These are phyloP conservation scores for Athene noctua DNA, from an alignment of 2,113 vertebrate species.

Conservation along the genomic window DNA sequence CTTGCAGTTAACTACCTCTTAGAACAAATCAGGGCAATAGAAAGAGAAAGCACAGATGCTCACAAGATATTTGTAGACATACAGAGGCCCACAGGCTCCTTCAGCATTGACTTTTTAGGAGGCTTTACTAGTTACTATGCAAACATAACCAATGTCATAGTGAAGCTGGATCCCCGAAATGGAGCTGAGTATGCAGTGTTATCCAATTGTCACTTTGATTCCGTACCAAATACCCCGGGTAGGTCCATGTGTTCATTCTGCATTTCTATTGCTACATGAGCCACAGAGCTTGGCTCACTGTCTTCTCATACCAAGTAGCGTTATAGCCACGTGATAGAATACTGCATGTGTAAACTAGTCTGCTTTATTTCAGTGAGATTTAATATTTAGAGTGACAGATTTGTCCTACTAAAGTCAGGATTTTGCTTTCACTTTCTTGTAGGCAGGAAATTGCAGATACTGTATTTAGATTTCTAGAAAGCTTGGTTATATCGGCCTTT, in stretches of 20 bases:
- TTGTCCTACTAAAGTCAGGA: background rate
- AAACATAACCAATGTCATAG: constrained; percentile 90
- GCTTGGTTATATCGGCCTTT: background rate
- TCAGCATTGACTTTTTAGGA: constrained; percentile 95
- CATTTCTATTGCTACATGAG: rapidly evolving
- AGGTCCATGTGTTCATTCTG: background rate
- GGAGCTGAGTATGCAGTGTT: constrained; percentile 89
- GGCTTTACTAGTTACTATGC: constrained; percentile 98
- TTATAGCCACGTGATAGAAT: background rate
- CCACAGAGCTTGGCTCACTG: background rate
- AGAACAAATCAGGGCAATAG: constrained; percentile 84
- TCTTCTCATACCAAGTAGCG: background rate
- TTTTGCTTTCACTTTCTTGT: background rate
- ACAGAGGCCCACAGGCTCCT: constrained; percentile 91
- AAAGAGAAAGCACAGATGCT: constrained; percentile 69
- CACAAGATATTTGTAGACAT: constrained; percentile 85
- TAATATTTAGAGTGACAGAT: background rate
- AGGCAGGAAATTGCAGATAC: background rate
- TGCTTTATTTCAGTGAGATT: background rate
- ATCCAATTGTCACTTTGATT: constrained; percentile 98
- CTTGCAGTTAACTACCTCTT: constrained; percentile 89
- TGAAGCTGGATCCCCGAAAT: constrained; percentile 85
- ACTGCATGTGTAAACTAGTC: background rate
- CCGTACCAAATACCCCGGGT: constrained; percentile 93
- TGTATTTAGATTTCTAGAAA: background rate